A percentile compares a stretch with the other conserved stretches of the same genome.
Evolutionary conservation across 1,140 invertebrate genomes (phyloP).

Genomic region (Plectrocnemia conspersa): DNA sequence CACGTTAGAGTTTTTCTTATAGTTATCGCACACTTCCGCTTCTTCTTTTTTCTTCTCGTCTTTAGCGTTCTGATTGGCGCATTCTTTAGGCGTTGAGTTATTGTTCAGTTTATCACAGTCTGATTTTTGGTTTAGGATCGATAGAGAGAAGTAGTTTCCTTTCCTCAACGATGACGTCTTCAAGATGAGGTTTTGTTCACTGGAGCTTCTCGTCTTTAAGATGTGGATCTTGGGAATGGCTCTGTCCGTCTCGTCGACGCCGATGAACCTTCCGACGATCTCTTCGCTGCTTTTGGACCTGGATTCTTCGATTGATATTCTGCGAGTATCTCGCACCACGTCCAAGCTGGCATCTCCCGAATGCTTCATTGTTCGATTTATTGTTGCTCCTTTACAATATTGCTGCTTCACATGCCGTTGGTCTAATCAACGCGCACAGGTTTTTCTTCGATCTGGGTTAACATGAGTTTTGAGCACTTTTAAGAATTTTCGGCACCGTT

Average conservation of each 20-base stretch:
- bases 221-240: constrained; percentile 49
- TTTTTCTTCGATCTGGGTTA: too few relatives aligned
- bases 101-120: constrained; percentile 44
- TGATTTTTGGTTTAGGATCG: constrained; percentile 28
- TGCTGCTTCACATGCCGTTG: too few relatives aligned
- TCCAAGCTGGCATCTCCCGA: constrained; percentile 6
- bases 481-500: too few relatives aligned
- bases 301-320: constrained; percentile 34
- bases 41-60: constrained; percentile 6
- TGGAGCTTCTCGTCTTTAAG: constrained; percentile 49
- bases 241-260: constrained; percentile 46
- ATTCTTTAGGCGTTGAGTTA: constrained; percentile 35
- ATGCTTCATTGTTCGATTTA: neutral
- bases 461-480: too few relatives aligned
- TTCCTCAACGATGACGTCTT: constrained; percentile 46
- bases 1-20: constrained; percentile 50
- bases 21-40: constrained; percentile 22
- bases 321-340: neutral
- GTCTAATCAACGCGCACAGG: too few relatives aligned
- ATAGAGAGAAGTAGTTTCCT: constrained; percentile 38
- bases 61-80: constrained; percentile 38
- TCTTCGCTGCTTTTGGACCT: constrained; percentile 48
- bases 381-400: too few relatives aligned
- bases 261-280: constrained; percentile 48
- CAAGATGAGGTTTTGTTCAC: constrained; percentile 48